These are phyloP conservation scores for Wasmannia auropunctata DNA, from an alignment of 1,140 invertebrate species.

Conservation along the genomic window DNA sequence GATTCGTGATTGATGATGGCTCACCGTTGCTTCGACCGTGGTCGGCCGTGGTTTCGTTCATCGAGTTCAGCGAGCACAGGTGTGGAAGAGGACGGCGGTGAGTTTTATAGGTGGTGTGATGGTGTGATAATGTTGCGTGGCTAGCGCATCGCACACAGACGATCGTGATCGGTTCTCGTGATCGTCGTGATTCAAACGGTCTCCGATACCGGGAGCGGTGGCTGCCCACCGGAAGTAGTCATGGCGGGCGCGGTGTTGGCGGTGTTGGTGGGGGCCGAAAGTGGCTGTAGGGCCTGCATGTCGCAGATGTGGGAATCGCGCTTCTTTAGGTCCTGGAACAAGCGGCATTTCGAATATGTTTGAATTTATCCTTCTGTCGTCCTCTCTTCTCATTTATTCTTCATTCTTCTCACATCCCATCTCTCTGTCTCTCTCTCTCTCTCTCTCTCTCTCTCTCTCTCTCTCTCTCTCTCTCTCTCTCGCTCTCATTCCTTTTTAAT, in stretches of 20 bases:
- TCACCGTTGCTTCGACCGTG: conserved; percentile 82
- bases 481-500: neutral
- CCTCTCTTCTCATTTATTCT: conserved; percentile 22
- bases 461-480: neutral
- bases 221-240: conserved; percentile 83
- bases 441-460: neutral
- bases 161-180: conserved; percentile 72
- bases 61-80: conserved; percentile 76
- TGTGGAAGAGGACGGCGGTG: conserved; percentile 74
- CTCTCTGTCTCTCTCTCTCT: conserved; percentile 20
- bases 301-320: conserved; percentile 85
- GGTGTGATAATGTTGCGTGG: conserved; percentile 70
- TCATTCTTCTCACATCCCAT: conserved; percentile 26
- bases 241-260: conserved; percentile 81
- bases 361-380: conserved; percentile 73
- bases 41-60: conserved; percentile 77
- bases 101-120: conserved; percentile 70
- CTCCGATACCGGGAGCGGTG: conserved; percentile 83
- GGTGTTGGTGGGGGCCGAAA: conserved; percentile 82
- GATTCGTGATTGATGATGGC: conserved; percentile 73
- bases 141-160: conserved; percentile 68
- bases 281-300: conserved; percentile 85
- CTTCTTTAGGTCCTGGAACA: conserved; percentile 86
- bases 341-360: conserved; percentile 83
- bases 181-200: conserved; percentile 81